A percentile compares a stretch with the other conserved stretches of the same genome.
These are phyloP conservation scores for Trigoniulus corallinus DNA, from an alignment of 1,140 invertebrate genomes.

Conservation along the genomic window DNA sequence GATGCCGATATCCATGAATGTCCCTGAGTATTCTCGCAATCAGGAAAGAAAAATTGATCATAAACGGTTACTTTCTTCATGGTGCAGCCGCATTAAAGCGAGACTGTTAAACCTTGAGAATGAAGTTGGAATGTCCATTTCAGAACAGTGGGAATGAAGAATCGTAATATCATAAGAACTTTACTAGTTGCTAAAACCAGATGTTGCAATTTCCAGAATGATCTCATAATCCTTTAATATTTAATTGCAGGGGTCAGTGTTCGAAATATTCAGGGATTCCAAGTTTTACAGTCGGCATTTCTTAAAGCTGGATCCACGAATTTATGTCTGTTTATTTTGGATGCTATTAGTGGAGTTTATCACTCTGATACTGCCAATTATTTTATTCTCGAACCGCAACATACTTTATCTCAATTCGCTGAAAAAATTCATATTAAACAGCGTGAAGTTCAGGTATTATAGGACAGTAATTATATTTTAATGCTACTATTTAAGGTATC, in stretches of 20 bases:
- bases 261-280: conserved; percentile 85
- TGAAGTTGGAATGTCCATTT: no score
- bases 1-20: no score
- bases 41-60: no score
- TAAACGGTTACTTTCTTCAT: no score
- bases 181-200: neutral
- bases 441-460: conserved; percentile 66
- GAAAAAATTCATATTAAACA: conserved; percentile 87
- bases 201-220: neutral
- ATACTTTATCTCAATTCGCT: conserved; percentile 86
- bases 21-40: no score
- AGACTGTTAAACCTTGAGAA: no score
- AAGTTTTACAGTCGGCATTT: conserved; percentile 87
- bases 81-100: no score
- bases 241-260: conserved; percentile 44
- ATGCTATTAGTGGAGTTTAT: conserved; percentile 91
- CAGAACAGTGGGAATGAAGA: no score
- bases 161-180: no score
- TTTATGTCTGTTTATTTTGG: conserved; percentile 75
- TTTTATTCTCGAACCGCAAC: conserved; percentile 92
- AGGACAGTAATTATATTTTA: no score
- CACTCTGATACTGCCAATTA: conserved; percentile 97
- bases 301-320: conserved; percentile 68
- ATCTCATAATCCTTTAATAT: no score
- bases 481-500: neutral